These are phyloP conservation scores for Theodoxus fluviatilis DNA, from an alignment of 2,888 invertebrate species.

Conservation along the genomic window DNA sequence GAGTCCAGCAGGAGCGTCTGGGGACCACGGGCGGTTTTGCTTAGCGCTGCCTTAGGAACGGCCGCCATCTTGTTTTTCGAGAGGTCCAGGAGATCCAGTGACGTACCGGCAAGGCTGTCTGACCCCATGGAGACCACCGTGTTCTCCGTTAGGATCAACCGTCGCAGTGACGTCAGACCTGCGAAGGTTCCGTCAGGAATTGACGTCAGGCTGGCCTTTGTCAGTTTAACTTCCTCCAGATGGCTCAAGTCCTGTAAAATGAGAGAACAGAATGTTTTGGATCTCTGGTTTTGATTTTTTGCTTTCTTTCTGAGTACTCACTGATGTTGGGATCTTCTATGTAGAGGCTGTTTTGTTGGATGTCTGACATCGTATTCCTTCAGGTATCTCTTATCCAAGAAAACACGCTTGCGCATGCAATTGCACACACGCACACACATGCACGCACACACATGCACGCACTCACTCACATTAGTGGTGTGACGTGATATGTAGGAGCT, in stretches of 20 bases:
- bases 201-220: conserved; percentile 31
- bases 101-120: conserved; percentile 34
- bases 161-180: conserved; percentile 33
- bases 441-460: too few species aligned
- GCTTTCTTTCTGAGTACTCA: too few species aligned
- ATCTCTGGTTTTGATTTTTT: too few species aligned
- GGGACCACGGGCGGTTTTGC: conserved; percentile 12
- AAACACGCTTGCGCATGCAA: too few species aligned
- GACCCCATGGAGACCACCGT: conserved; percentile 32
- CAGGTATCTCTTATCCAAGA: too few species aligned
- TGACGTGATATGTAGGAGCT: too few species aligned
- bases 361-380: too few species aligned
- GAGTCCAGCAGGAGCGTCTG: conserved; percentile 25
- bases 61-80: conserved; percentile 36
- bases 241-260: conserved; percentile 18
- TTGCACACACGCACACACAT: too few species aligned
- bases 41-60: conserved; percentile 36
- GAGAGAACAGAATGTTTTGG: too few species aligned
- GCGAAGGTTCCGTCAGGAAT: conserved; percentile 36
- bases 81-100: conserved; percentile 37
- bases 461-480: too few species aligned
- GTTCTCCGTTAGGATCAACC: conserved; percentile 36
- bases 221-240: conserved; percentile 24
- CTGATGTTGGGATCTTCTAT: too few species aligned
- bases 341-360: too few species aligned